phyloP scores from a whole-genome alignment of 2,797 vertebrate genomes.

The Acanthurus leucopareius region DNA sequence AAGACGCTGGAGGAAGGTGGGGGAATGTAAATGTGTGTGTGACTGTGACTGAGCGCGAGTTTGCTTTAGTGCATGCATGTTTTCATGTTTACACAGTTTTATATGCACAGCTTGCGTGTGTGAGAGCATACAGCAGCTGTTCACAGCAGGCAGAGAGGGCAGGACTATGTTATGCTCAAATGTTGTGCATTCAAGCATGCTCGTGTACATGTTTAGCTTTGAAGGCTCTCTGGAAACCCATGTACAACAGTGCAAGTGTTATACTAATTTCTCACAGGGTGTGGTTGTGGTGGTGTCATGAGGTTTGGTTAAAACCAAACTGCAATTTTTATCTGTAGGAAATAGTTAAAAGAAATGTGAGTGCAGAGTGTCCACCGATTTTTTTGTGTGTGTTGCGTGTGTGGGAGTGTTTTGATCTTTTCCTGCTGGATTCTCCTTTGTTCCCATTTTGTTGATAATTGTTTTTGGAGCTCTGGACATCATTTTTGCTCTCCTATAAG shows the following conservation, averaged over 20 bases:
- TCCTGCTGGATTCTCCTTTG: constrained; percentile 51
- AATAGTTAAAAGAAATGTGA: constrained; percentile 50
- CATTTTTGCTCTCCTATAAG: constrained; percentile 46
- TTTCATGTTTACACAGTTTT: constrained; percentile 75
- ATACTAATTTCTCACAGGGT: constrained; percentile 78
- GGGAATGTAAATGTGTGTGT: constrained; percentile 37
- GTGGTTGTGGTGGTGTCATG: constrained; percentile 76
- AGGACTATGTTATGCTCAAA: constrained; percentile 67
- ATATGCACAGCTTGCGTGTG: constrained; percentile 69
- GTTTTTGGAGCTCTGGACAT: constrained; percentile 62
- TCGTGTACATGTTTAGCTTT: constrained; percentile 54
- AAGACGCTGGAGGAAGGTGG: constrained; percentile 98
- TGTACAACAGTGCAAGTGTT: constrained; percentile 69
- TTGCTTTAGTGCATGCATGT: constrained; percentile 53
- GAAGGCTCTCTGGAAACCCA: constrained; percentile 57
- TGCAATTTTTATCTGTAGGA: constrained; percentile 69
- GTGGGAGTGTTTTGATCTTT: constrained; percentile 67
- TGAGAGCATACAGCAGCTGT: constrained; percentile 74
- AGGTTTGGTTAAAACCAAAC: constrained; percentile 74
- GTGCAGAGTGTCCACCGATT: constrained; percentile 48
- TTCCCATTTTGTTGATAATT: constrained; percentile 70
- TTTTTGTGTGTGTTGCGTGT: constrained; percentile 42
- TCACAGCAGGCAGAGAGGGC: constrained; percentile 63
- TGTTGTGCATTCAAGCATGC: constrained; percentile 66
- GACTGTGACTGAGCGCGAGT: constrained; percentile 21